A percentile compares a stretch with the other conserved stretches of the same genome.
Evolutionary conservation across 2,888 invertebrate genomes (phyloP).

Genomic region (Melanostoma mellinum): DNA sequence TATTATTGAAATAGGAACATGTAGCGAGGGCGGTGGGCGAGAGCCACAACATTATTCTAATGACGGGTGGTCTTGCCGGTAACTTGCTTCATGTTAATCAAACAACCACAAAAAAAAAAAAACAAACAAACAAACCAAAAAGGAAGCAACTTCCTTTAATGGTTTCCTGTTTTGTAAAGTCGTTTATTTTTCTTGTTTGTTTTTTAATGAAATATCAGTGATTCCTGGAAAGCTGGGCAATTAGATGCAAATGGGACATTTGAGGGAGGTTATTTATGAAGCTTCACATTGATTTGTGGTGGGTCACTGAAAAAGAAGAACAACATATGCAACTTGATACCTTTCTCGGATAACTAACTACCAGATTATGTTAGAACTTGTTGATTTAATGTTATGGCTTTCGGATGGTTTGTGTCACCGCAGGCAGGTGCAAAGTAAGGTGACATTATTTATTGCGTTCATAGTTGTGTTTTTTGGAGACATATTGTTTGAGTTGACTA

Average conservation of each 20-base stretch:
- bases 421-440: slow-evolving; percentile 14
- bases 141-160: slow-evolving; percentile 50
- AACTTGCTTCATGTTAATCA: not conserved
- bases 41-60: slow-evolving; percentile 26
- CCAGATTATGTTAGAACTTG: slow-evolving; percentile 38
- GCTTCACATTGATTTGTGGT: slow-evolving; percentile 45
- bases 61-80: slow-evolving; percentile 24
- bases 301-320: slow-evolving; percentile 28
- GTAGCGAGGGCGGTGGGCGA: slow-evolving; percentile 8
- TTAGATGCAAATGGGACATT: slow-evolving; percentile 53
- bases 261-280: slow-evolving; percentile 46
- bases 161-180: slow-evolving; percentile 46
- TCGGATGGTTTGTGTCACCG: slow-evolving; percentile 14
- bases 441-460: slow-evolving; percentile 8
- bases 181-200: not conserved
- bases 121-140: slow-evolving; percentile 19
- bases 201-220: slow-evolving; percentile 10
- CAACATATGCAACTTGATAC: slow-evolving; percentile 53
- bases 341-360: slow-evolving; percentile 20
- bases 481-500: no score
- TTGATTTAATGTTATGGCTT: slow-evolving; percentile 54
- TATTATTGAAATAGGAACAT: slow-evolving; percentile 41
- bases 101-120: not conserved
- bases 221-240: slow-evolving; percentile 40
- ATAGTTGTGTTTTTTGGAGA: not conserved